Evolutionary conservation across 64 coral and sea anemone genomes (phyloP).

Genomic region (Anthopleura sola): DNA sequence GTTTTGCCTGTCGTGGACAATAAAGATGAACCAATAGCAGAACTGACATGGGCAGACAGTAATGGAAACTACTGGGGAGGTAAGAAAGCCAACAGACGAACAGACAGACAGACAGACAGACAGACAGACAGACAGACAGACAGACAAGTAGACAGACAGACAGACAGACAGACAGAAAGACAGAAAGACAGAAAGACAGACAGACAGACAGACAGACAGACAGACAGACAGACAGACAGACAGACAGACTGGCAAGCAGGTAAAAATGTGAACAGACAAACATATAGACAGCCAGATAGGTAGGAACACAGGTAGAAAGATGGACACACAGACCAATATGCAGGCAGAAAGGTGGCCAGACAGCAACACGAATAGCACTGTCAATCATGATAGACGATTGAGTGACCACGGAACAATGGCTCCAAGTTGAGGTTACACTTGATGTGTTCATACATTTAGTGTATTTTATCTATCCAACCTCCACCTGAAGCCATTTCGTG

Average conservation of each 20-base stretch:
- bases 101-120: not conserved
- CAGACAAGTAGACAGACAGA: not conserved
- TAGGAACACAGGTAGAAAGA: not conserved
- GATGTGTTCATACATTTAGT: no score
- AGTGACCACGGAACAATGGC: no score
- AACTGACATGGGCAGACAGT: not conserved
- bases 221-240: not conserved
- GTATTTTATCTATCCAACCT: no score
- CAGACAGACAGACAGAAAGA: not conserved
- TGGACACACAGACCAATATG: not conserved
- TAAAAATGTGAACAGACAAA: not conserved
- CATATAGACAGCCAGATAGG: not conserved
- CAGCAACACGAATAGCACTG: no score
- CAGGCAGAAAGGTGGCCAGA: not conserved
- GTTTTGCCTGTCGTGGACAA: not conserved
- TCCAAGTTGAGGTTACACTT: no score
- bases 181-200: not conserved
- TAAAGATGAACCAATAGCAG: not conserved
- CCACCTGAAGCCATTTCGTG: no score
- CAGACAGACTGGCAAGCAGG: not conserved
- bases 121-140: not conserved
- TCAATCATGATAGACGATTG: no score
- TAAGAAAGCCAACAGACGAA: not conserved
- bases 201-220: not conserved
- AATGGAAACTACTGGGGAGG: constrained; percentile 19